phyloP scores from a whole-genome alignment of 1,140 invertebrate species.

The Colletes gigas region DNA sequence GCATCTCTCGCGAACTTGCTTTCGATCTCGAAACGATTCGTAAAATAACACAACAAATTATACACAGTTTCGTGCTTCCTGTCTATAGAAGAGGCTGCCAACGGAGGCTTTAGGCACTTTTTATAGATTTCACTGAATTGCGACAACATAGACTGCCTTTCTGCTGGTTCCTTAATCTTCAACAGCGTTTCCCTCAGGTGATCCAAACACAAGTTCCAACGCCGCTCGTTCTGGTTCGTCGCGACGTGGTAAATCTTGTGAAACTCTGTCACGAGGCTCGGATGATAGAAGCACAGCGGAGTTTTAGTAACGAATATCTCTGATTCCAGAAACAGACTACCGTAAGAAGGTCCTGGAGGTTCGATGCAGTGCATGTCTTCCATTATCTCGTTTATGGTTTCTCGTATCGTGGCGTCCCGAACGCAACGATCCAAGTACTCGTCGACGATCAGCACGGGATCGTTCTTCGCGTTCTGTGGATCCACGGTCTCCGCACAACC shows the following conservation, averaged over 20 bases:
- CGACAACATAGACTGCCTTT: conserved; percentile 16
- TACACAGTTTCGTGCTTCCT: conserved; percentile 46
- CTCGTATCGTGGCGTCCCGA: conserved; percentile 39
- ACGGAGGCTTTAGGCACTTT: conserved; percentile 40
- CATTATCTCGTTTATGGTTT: conserved; percentile 56
- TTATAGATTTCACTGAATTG: conserved; percentile 57
- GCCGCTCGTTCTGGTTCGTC: neutral
- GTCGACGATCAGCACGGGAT: conserved; percentile 36
- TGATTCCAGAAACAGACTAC: conserved; percentile 51
- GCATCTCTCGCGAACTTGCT: conserved; percentile 24
- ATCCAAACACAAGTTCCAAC: conserved; percentile 68
- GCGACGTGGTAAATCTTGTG: conserved; percentile 57
- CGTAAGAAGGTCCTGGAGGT: conserved; percentile 35
- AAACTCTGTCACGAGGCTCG: conserved; percentile 59
- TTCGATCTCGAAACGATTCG: conserved; percentile 64
- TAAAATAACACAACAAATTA: conserved; percentile 57
- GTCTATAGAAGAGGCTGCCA: neutral
- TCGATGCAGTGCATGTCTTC: neutral
- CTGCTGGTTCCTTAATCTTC: conserved; percentile 42
- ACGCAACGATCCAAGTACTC: conserved; percentile 46
- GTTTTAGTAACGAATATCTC: conserved; percentile 66
- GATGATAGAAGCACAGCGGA: conserved; percentile 63
- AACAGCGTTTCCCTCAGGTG: conserved; percentile 64
- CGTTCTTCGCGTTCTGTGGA: neutral
- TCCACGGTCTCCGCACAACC: conserved; percentile 34